Evolutionary conservation across 2,888 invertebrate species (phyloP).

Genomic region (Timema podura): DNA sequence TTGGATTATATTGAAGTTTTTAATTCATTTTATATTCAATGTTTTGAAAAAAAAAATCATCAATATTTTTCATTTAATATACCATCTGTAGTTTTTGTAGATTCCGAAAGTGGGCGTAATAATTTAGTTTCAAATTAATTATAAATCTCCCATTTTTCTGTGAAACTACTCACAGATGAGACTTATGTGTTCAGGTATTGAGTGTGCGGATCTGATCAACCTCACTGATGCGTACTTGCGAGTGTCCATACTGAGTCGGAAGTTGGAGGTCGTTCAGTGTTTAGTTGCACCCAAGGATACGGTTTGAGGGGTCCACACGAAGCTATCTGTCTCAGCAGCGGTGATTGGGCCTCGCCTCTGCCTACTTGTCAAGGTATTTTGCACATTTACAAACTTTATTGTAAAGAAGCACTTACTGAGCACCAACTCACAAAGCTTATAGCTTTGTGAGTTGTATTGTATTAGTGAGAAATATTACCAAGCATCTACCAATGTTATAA

Average conservation of each 20-base stretch:
- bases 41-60: too few relatives aligned
- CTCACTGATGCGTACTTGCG: conserved; percentile 57
- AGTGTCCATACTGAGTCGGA: conserved; percentile 69
- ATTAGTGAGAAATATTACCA: neutral
- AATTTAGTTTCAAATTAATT: too few relatives aligned
- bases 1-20: too few relatives aligned
- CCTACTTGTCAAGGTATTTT: conserved; percentile 67
- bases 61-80: too few relatives aligned
- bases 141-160: too few relatives aligned
- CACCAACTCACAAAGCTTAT: neutral
- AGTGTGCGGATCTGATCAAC: conserved; percentile 71
- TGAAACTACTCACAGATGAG: too few relatives aligned
- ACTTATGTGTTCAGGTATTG: conserved; percentile 58
- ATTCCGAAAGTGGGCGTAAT: too few relatives aligned
- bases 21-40: too few relatives aligned
- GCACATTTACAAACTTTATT: neutral
- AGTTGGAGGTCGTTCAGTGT: conserved; percentile 78
- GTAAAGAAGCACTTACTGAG: too few relatives aligned
- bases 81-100: too few relatives aligned
- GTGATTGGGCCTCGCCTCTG: conserved; percentile 74
- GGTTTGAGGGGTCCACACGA: conserved; percentile 70
- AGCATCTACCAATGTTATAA: too few relatives aligned
- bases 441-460: too few relatives aligned
- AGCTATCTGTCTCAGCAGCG: conserved; percentile 70
- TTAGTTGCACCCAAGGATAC: conserved; percentile 74